Base-by-base conservation (phyloP, 2,113 vertebrate species). In the Lophura nycthemera region DNA sequence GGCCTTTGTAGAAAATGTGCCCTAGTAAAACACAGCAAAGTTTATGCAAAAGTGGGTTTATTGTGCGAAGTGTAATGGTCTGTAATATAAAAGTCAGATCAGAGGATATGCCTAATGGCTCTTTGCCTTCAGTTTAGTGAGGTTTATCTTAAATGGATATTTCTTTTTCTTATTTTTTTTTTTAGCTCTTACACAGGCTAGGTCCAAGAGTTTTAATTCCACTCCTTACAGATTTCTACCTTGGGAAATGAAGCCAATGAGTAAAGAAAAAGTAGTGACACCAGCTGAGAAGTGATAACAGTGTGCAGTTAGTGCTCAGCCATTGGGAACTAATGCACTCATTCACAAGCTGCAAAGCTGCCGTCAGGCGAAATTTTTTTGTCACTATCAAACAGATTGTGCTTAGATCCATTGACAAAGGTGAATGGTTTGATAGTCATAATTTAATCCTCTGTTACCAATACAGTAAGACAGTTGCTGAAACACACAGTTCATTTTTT, bases 331-430 rank as follows among this genome's bases (percentile, higher is more conserved):
- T 89, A 91, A 93, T 92, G 82, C 72, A 50, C 67, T 91, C 78
- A 91, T 95, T 94, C 91, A 95, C 82, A 92, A 89, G 87, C 86
- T 87, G 76, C 78, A 89, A 89, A 94, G 89, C 87, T 87, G 89
- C 84, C 8, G 0, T 75, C 86, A 93, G 78, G 87, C 0, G 1
- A 38, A 63, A 18, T 78, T 79, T 89, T 86, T 77, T 83, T 40
- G 86, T 92, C 6, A 1, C 69, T 96, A 90, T 83, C 83, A 78
- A 92, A 93, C 47, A 56, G 73, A 36, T 94, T 83, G 80, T 1
- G 10, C 56, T 93, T 90, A 92, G 57, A 81, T 78, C 86, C 70
- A 78, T 36, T 90, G 34, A 78, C 86, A 90, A 81, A 96, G 88
- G 88, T 90, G 69, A 90, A 78, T 60, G 42, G 90, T 90, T 86